Evolutionary conservation across 92 coral and sea anemone genomes (phyloP), one percentile per base, ranked within the genome.

Genomic region (Ricordea florida): DNA sequence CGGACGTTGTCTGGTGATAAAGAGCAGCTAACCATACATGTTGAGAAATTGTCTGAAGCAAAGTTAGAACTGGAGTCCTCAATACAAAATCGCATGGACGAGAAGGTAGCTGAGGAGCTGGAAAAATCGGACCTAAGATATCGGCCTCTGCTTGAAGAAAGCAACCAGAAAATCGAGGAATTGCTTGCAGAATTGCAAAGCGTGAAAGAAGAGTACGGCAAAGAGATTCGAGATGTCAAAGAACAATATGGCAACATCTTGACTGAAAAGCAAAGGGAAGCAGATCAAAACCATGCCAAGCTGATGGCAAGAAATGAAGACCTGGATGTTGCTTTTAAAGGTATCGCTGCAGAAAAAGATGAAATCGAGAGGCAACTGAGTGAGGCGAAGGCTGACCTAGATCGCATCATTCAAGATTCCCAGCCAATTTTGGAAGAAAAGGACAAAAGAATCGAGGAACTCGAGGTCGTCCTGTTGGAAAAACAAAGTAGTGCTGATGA

Each of bases 51-150:
- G 16, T 18, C 25, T 11, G 62, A 20, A 45, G 34, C 46, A 6
- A 65, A 47, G 45, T 28, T 38, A 14, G 36, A 56, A 27, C 38
- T 82, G 13, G 38, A 43, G 36, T 10, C 51, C 8, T 22, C 23
- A n/a, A 61, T 9, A 5, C 44, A 51, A 31, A 42, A 35, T 15
- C 15, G 66, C 15, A 32, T 32, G n/a, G 75, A 61, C 29, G 61
- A 62, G 37, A 75, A 78, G 43, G 64, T 71, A n/a, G n/a, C n/a
- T n/a, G n/a, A n/a, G 50, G 89, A 84, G 17, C 31, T 83, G 28
- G 83, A 69, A 18, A 63, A 51, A 18, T 48, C 55, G 46, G 32
- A 25, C 17, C 25, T 36, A 40, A 62, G 71, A 18, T 51, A 58
- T 57, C 76, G 45, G 21, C 70, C 72, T 24, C 50, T 74, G 8